Conservation (phyloP, 2,113 vertebrate species). For the Lynx canadensis region DNA sequence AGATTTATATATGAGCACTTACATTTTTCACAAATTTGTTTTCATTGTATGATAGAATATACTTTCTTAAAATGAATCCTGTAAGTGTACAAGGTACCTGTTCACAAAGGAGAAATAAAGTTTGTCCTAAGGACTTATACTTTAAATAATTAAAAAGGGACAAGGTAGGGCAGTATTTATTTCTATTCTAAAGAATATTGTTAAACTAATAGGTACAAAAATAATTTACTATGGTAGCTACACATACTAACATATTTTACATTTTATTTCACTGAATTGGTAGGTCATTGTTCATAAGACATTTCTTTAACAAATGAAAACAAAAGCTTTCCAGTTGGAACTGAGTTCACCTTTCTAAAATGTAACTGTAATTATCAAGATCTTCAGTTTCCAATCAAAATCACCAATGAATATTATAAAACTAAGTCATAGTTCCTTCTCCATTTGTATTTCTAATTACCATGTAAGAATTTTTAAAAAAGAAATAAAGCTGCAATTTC, state of each 20-base stretch:
- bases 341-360: constrained; percentile 19
- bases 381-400: constrained; percentile 47
- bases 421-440: constrained; percentile 46
- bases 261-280: background rate
- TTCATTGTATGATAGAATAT: background rate
- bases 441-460: constrained; percentile 29
- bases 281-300: constrained; percentile 37
- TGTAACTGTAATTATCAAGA: background rate
- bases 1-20: background rate
- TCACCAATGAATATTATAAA: background rate
- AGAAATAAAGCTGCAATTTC: constrained; percentile 18
- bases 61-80: constrained; percentile 34
- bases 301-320: constrained; percentile 38
- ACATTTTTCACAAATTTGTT: constrained; percentile 1
- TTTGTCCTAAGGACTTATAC: background rate
- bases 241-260: background rate
- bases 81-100: background rate
- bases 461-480: constrained; percentile 15
- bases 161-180: background rate
- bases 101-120: constrained; percentile 28
- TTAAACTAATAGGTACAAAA: constrained; percentile 17
- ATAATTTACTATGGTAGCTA: background rate
- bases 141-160: constrained; percentile 33
- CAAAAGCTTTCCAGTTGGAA: background rate
- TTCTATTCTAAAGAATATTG: background rate